Conservation (phyloP, 2,113 vertebrate genomes). For the Rutilus rutilus region DNA sequence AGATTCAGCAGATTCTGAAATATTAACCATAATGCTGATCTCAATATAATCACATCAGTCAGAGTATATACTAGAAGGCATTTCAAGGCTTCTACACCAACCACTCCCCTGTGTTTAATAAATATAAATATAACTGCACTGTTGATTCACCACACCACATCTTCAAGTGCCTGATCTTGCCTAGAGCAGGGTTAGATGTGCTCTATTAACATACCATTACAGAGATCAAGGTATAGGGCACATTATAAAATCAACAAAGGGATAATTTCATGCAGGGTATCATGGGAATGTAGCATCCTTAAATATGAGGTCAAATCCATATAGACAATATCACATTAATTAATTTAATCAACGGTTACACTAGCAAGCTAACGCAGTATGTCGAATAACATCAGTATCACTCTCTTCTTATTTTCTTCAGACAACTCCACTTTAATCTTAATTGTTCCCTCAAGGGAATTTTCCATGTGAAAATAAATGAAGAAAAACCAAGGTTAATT, state of each 20-base stretch:
- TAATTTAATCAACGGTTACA: not conserved
- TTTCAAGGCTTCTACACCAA: not conserved
- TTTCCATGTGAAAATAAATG: not conserved
- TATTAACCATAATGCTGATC: not conserved
- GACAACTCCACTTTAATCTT: not conserved
- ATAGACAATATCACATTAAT: conserved; percentile 9
- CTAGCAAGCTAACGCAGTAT: not conserved
- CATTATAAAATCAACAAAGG: too few species aligned
- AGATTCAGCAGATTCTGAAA: not conserved
- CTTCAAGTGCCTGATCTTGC: not conserved
- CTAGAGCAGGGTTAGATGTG: not conserved
- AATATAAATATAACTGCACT: not conserved
- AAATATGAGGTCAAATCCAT: conserved; percentile 20
- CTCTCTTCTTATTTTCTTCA: not conserved
- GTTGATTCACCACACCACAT: conserved; percentile 6
- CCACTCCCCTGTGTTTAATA: not conserved
- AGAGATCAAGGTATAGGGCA: not conserved
- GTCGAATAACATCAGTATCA: not conserved
- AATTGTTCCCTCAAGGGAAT: not conserved
- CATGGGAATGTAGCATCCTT: not conserved
- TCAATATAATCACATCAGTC: conserved; percentile 3
- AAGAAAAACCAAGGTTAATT: not conserved
- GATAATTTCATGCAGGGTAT: not conserved
- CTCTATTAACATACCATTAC: conserved; percentile 17
- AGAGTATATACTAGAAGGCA: not conserved